These are phyloP conservation scores for Amphiura filiformis DNA, from an alignment of 35 echinoderm and acorn worm genomes.

Conservation along the genomic window DNA sequence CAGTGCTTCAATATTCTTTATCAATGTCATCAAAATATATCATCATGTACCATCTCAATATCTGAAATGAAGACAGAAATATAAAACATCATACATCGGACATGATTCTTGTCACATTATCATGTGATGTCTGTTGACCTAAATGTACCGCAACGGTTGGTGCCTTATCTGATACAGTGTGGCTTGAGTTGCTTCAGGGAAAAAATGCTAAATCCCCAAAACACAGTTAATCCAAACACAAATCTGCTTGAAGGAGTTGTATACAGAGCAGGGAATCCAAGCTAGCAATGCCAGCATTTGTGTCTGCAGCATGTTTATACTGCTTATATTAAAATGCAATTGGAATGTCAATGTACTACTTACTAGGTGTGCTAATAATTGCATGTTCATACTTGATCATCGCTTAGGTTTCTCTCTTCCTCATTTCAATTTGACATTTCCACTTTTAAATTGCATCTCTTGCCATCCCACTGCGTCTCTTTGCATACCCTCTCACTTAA, in stretches of 20 bases:
- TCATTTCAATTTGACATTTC: no score
- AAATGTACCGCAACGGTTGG: not conserved
- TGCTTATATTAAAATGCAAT: slow-evolving; percentile 5
- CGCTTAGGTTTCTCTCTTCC: no score
- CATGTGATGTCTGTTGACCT: not conserved
- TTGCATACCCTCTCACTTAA: no score
- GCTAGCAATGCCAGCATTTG: not conserved
- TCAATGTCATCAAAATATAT: no score
- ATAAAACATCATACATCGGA: not conserved
- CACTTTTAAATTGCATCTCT: no score
- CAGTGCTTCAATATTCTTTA: no score
- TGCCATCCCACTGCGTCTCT: no score
- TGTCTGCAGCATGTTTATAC: not conserved
- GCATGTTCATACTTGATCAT: no score
- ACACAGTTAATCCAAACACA: not conserved
- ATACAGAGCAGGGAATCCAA: not conserved
- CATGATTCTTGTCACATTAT: not conserved
- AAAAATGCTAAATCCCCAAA: not conserved
- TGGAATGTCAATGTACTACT: not conserved
- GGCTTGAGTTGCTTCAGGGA: no score
- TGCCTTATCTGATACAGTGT: no score
- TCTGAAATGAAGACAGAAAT: not conserved
- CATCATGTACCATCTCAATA: no score
- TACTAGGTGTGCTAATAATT: no score
- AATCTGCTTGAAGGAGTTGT: not conserved